Evolutionary conservation across 2,113 vertebrate species (phyloP), one percentile per base, ranked within the genome.

Genomic region (Corythoichthys haematopterus): DNA sequence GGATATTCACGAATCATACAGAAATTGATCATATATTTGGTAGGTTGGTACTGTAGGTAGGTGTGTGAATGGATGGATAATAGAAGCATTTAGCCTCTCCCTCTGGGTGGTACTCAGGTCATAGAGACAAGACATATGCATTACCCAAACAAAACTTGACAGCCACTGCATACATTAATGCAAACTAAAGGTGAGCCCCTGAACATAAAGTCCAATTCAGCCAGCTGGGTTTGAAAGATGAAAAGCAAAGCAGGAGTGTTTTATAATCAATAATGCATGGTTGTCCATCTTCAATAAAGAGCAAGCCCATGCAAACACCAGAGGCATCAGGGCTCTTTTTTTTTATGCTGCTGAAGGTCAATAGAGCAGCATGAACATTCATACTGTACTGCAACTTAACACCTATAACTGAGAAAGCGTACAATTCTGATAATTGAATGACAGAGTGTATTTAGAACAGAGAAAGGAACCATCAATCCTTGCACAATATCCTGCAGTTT

Each of bases 181-280:
- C 48, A 79, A 70, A 76, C 55, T 15, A 20, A 79, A 72, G 66
- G 69, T 47, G 51, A 72, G 40, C 64, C 33, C 45, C 66, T 72
- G 47, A 69, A 81, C 70, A 77, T 71, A 55, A 72, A 83, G 66
- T 77, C 50, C 71, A 36, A 68, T 48, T 74, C n/a, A 11, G 75
- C 80, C 78, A 86, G 71, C 80, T 68, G 74, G 48, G 64, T 68
- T 68, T 20, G 72, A 76, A 70, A 83, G 83, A 85, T 85, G 76
- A 89, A 87, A 89, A 77, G 84, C 82, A 81, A 80, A 64, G 87
- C 85, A 86, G 81, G 79, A 89, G 86, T 85, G 87, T 87, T 89
- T 88, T 87, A 70, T 85, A 71, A 89, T 90, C 87, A 91, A 91
- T 90, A 89, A 89, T 91, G 88, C 79, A 91, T 88, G 75, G 60